These are phyloP conservation scores for Thalassophryne amazonica DNA, from an alignment of 2,797 vertebrate species.

Conservation along the genomic window DNA sequence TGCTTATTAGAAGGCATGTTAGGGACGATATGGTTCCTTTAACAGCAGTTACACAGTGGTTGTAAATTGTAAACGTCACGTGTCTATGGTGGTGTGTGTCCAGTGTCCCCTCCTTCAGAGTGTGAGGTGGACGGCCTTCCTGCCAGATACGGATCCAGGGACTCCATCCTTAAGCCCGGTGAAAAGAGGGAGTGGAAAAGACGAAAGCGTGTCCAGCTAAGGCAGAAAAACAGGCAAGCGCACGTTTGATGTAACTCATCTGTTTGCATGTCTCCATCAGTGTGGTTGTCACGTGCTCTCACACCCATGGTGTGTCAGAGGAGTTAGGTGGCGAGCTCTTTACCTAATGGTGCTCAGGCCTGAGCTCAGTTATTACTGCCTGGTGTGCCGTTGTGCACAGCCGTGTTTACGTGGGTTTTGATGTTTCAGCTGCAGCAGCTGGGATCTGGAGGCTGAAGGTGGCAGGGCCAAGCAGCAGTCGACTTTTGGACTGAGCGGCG, in stretches of 20 bases:
- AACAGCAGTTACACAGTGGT: neutral
- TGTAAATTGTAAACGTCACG: neutral
- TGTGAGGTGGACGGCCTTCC: conserved; percentile 64
- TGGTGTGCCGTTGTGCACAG: conserved; percentile 23
- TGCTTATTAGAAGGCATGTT: no score
- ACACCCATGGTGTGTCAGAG: conserved; percentile 5
- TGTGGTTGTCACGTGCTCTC: neutral
- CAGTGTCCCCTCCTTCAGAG: conserved; percentile 72
- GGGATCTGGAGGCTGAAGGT: conserved; percentile 40
- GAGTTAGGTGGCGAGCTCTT: neutral
- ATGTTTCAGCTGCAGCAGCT: conserved; percentile 63
- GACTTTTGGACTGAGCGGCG: conserved; percentile 37
- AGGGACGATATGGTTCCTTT: no score
- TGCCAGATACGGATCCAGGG: conserved; percentile 69
- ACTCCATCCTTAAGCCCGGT: conserved; percentile 66
- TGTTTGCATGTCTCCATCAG: neutral
- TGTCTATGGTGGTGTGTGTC: conserved; percentile 1
- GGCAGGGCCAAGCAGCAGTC: conserved; percentile 37
- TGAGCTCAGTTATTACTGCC: conserved; percentile 44
- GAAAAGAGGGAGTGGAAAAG: conserved; percentile 61
- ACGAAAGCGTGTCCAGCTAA: conserved; percentile 31
- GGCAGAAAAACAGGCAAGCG: conserved; percentile 39
- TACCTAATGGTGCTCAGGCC: conserved; percentile 16
- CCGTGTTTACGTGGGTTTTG: conserved; percentile 26
- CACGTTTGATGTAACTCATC: neutral